Conservation (phyloP, 2,113 vertebrate genomes). For the Lophius piscatorius region DNA sequence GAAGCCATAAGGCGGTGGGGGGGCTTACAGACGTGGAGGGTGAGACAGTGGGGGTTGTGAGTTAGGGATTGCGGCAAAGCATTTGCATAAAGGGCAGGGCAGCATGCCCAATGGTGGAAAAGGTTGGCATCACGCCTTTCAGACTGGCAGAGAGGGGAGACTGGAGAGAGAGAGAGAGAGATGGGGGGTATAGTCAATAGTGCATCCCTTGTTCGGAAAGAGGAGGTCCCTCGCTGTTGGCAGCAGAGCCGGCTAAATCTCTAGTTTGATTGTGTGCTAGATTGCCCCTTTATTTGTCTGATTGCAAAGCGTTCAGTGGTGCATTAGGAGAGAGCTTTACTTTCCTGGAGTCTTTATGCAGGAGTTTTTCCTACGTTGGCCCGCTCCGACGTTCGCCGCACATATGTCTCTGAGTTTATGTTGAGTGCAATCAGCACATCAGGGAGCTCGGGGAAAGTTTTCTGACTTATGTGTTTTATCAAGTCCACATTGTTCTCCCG, state of each 20-base stretch:
- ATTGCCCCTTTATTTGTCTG: constrained; percentile 84
- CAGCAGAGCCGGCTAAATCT: constrained; percentile 80
- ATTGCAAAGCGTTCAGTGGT: constrained; percentile 79
- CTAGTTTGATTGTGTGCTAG: constrained; percentile 82
- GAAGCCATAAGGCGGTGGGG: constrained; percentile 28
- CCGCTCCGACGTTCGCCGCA: constrained; percentile 47
- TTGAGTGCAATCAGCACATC: constrained; percentile 46
- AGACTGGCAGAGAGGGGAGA: constrained; percentile 81
- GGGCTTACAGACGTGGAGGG: constrained; percentile 60
- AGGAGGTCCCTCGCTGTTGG: constrained; percentile 82
- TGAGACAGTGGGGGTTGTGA: constrained; percentile 76
- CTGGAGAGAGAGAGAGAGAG: constrained; percentile 70
- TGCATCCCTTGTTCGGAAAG: constrained; percentile 83
- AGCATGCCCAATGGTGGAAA: constrained; percentile 83
- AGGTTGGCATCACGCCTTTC: constrained; percentile 83
- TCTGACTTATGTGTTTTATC: constrained; percentile 24
- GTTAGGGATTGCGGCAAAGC: constrained; percentile 73
- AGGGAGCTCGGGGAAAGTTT: constrained; percentile 30
- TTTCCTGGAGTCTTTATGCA: constrained; percentile 62
- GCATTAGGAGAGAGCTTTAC: constrained; percentile 76
- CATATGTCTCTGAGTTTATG: constrained; percentile 49
- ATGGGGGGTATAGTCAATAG: constrained; percentile 79
- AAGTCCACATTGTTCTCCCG: neutral
- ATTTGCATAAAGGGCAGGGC: constrained; percentile 88
- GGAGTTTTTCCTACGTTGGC: constrained; percentile 53